Percentiles rank a stretch among this genome's conserved stretches.
These are phyloP conservation scores for Xyliphius kryptos DNA, from an alignment of 2,113 vertebrate genomes.

Conservation along the genomic window DNA sequence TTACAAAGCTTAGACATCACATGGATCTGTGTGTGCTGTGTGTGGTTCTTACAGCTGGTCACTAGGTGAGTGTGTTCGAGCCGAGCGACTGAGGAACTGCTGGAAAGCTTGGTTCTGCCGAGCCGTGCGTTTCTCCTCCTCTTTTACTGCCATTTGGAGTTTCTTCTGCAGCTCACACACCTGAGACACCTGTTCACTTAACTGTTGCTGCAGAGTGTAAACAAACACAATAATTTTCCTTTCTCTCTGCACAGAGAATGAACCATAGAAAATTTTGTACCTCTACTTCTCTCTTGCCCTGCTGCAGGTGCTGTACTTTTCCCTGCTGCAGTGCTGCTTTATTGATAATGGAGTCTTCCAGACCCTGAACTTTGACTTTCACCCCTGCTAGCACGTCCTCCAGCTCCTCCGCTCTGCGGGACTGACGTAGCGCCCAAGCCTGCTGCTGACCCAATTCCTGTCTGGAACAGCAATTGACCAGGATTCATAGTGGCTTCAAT, in stretches of 20 bases:
- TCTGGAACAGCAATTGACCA: constrained; percentile 58
- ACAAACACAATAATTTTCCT: too few species aligned
- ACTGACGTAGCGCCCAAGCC: constrained; percentile 58
- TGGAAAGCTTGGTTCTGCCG: constrained; percentile 67
- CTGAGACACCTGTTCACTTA: constrained; percentile 60
- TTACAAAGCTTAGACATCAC: too few species aligned
- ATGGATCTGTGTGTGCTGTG: background rate
- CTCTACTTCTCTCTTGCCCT: constrained; percentile 63
- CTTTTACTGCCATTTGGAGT: constrained; percentile 56
- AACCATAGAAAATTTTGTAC: constrained; percentile 59
- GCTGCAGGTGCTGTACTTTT: constrained; percentile 65
- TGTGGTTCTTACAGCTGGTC: constrained; percentile 68
- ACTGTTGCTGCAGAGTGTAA: constrained; percentile 60
- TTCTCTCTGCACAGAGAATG: too few species aligned
- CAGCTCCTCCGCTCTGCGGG: constrained; percentile 69
- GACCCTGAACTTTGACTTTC: constrained; percentile 73
- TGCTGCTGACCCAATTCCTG: constrained; percentile 66
- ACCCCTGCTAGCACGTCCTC: constrained; percentile 71
- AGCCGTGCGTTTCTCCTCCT: constrained; percentile 63
- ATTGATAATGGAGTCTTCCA: constrained; percentile 76
- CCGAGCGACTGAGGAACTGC: constrained; percentile 62
- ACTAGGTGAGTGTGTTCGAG: constrained; percentile 49
- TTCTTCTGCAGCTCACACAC: constrained; percentile 67
- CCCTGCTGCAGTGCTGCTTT: constrained; percentile 68
- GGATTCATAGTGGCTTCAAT: too few species aligned